A percentile compares a stretch with the other conserved stretches of the same genome.
Evolutionary conservation across 2,113 vertebrate genomes (phyloP).

Genomic region (Hydrolagus affinis): DNA sequence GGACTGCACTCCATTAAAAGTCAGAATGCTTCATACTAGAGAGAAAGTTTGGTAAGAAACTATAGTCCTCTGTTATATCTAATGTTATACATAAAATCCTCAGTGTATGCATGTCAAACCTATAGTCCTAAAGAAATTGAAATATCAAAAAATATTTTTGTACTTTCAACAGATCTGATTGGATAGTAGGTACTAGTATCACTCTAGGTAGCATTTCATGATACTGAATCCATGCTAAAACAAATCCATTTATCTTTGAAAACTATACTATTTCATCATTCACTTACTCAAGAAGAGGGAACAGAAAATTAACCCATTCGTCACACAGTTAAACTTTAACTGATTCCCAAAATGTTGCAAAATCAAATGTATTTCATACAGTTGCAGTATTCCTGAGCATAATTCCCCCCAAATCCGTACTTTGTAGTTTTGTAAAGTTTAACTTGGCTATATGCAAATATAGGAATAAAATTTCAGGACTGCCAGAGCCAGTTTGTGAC

Average conservation of each 20-base stretch:
- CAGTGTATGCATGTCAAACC: neutral
- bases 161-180: neutral
- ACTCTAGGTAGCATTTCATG: too few relatives aligned
- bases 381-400: neutral
- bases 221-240: neutral
- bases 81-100: neutral
- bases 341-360: neutral
- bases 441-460: neutral
- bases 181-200: neutral
- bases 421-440: neutral
- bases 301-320: neutral
- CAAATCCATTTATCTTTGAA: neutral
- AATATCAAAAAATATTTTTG: neutral
- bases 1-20: too few relatives aligned
- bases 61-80: neutral
- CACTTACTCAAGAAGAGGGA: neutral
- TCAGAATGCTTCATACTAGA: too few relatives aligned
- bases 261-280: neutral
- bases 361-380: neutral
- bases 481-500: neutral
- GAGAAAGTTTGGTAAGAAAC: too few relatives aligned
- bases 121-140: neutral
- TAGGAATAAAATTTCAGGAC: neutral
- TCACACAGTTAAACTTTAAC: neutral
- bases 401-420: neutral